Base-by-base conservation (phyloP, 2,888 invertebrate species). In the Scaptomyza parva region DNA sequence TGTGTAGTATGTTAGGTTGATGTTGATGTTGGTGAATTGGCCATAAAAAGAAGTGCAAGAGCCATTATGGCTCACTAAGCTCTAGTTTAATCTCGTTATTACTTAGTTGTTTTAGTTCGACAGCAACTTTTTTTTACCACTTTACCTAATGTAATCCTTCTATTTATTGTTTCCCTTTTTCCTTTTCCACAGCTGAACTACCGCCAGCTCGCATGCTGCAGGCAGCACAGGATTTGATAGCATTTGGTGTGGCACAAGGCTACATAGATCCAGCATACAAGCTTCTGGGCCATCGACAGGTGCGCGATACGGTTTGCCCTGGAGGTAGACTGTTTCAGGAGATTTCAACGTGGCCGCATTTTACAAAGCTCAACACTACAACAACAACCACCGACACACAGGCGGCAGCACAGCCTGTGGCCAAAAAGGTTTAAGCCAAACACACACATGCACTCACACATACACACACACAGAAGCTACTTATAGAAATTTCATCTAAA, bases 241-340 rank as follows among this genome's bases (percentile, higher is more conserved):
- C 92, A 0, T 93, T 93, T 33, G 96, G 95, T 0, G 92, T 95
- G 0, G 88, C 92, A 8, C 90, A 92, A n/a, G 95, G 95, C 1
- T 93, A 92, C 87, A 93, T 96, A 20, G 89, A 91, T 18, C 86
- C 92, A 0, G 91, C 93, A 70, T 95, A 95, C 86, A 93, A 93
- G 57, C 90, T 96, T 33, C 91, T 95, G 14, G 95, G 95, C 0
- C 96, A 96, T 89, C 90, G 93, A 39, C 94, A 94, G 85, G 94
- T 93, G 8, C 90, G 93, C 40, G 92, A 92, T 14, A 96, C 96
- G 0, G 94, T 94, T 73, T 96, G 96, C 72, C 96, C 96, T 0
- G 96, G 96, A 0, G 92, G 92, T 2, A 92, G 93, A 0, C 91
- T 96, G 0, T 93, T 93, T 67, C 82, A 92, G 4, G 93, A 94